These are phyloP conservation scores for Falco biarmicus DNA, from an alignment of 2,797 vertebrate species.

Conservation along the genomic window DNA sequence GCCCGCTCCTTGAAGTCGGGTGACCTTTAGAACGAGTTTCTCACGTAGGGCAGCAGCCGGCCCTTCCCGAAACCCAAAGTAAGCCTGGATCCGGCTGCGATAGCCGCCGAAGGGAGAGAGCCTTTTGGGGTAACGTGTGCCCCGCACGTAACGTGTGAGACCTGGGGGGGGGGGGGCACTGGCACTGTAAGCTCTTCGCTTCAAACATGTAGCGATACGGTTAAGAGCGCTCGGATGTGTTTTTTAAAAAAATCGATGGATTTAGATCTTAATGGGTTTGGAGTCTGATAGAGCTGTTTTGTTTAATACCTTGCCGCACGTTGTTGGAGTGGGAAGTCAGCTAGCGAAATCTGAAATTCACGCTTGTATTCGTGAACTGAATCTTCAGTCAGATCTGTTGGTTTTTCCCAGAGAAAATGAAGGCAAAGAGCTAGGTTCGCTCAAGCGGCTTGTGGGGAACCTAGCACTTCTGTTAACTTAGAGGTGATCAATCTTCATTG, in stretches of 20 bases:
- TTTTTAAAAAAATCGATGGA: slow-evolving; percentile 12
- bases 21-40: neutral
- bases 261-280: slow-evolving; percentile 53
- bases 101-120: neutral
- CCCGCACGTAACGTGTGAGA: neutral
- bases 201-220: neutral
- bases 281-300: slow-evolving; percentile 51
- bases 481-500: slow-evolving; percentile 76
- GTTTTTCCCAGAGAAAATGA: slow-evolving; percentile 50
- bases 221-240: neutral
- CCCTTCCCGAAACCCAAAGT: neutral
- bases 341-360: slow-evolving; percentile 59
- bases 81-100: neutral
- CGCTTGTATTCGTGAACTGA: slow-evolving; percentile 40
- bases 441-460: slow-evolving; percentile 42
- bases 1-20: neutral
- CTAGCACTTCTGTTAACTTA: slow-evolving; percentile 68
- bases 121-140: neutral
- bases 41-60: slow-evolving; percentile 2
- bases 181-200: neutral
- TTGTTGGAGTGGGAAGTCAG: slow-evolving; percentile 40
- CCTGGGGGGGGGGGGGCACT: neutral
- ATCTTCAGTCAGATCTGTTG: slow-evolving; percentile 52
- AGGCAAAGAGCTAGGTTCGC: slow-evolving; percentile 44
- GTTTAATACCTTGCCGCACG: slow-evolving; percentile 33